Conservation (phyloP, 2,888 invertebrate genomes). For the Lobophora halterata region DNA sequence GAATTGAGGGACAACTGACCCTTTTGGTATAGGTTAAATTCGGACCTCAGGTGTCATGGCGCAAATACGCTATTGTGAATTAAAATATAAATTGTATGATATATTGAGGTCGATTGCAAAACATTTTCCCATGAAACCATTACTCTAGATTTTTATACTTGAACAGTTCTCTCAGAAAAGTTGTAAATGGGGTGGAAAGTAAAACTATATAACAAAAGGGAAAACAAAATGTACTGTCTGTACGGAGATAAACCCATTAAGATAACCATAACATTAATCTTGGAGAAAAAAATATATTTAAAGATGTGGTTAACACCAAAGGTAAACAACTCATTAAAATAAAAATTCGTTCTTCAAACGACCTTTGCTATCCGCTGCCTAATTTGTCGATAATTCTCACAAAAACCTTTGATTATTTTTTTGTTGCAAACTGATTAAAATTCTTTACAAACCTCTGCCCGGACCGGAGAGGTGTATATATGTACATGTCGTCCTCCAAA, state of each 20-base stretch:
- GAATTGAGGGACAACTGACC: slow-evolving; percentile 38
- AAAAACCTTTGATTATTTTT: slow-evolving; percentile 3
- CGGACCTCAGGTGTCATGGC: slow-evolving; percentile 26
- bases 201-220: too few species aligned
- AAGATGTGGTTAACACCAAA: slow-evolving; percentile 3
- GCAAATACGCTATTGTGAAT: slow-evolving; percentile 8
- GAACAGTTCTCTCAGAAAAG: too few species aligned
- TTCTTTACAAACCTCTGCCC: slow-evolving; percentile 15
- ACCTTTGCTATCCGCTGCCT: background rate
- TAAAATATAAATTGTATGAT: slow-evolving; percentile 2
- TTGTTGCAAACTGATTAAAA: slow-evolving; percentile 17
- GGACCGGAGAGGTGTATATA: slow-evolving; percentile 9
- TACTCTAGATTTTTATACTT: too few species aligned
- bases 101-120: slow-evolving; percentile 11
- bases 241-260: too few species aligned
- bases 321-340: background rate
- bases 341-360: slow-evolving; percentile 7
- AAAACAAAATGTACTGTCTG: too few species aligned
- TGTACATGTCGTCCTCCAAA: slow-evolving; percentile 39
- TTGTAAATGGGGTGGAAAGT: too few species aligned
- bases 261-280: too few species aligned
- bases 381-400: slow-evolving; percentile 2
- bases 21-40: slow-evolving; percentile 36
- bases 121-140: too few species aligned
- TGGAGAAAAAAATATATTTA: too few species aligned